Conservation (phyloP, 2,113 vertebrate genomes). For the Prietella phreatophila region DNA sequence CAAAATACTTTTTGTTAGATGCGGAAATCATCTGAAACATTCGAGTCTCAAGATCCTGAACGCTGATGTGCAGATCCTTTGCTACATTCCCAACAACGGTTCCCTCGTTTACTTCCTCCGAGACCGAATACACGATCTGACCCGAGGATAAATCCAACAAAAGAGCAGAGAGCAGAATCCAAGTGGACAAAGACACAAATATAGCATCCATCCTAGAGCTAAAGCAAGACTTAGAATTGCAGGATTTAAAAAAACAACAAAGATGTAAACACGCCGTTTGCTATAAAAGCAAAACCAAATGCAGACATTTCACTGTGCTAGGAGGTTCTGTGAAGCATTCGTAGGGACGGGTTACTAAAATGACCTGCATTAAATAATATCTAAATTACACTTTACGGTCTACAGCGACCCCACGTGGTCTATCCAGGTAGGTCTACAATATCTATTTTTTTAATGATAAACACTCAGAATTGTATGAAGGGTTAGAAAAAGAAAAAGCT, state of each 20-base stretch:
- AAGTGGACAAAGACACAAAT: neutral
- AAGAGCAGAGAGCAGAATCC: conserved; percentile 24
- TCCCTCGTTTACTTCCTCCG: conserved; percentile 68
- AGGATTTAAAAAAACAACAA: neutral
- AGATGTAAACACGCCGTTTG: neutral
- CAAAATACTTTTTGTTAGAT: conserved; percentile 67
- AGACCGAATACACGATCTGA: conserved; percentile 67
- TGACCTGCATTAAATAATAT: neutral
- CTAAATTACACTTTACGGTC: neutral
- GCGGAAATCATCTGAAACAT: conserved; percentile 66
- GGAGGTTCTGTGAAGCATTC: neutral
- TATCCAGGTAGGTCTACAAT: neutral
- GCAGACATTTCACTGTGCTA: neutral
- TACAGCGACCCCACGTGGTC: conserved; percentile 38
- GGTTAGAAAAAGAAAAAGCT: neutral
- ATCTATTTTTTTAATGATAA: too few relatives aligned
- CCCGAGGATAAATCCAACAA: conserved; percentile 42
- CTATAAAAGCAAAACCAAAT: neutral
- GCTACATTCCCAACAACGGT: conserved; percentile 71
- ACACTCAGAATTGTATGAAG: too few relatives aligned
- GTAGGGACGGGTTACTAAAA: conserved; percentile 1
- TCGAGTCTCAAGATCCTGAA: conserved; percentile 65
- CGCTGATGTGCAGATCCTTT: conserved; percentile 66
- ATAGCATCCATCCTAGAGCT: conserved; percentile 8
- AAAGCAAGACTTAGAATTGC: neutral